Evolutionary conservation across 2,113 vertebrate species (phyloP).

Genomic region (Onychostoma macrolepis): DNA sequence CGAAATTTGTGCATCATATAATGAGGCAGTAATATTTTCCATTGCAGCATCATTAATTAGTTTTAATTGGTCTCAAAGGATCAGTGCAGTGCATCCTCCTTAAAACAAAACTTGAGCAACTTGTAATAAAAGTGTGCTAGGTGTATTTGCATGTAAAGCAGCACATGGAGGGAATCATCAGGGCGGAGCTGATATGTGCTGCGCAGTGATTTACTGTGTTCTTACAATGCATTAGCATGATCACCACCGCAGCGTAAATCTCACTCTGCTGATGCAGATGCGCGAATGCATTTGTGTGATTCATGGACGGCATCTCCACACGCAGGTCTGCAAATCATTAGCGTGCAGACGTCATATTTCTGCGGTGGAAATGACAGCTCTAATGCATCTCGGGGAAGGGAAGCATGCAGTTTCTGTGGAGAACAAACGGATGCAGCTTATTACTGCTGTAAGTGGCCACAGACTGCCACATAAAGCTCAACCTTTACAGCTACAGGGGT

Average conservation of each 20-base stretch:
- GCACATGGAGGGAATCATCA: neutral
- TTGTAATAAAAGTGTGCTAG: neutral
- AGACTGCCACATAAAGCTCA: neutral
- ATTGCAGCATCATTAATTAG: neutral
- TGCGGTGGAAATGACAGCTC: conserved; percentile 47
- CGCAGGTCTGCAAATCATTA: conserved; percentile 71
- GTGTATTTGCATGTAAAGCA: neutral
- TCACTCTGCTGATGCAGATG: conserved; percentile 66
- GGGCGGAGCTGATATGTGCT: neutral
- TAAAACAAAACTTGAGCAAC: too few relatives aligned
- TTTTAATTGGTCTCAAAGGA: neutral
- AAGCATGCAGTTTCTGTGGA: conserved; percentile 15
- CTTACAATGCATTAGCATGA: conserved; percentile 25
- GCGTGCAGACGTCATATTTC: conserved; percentile 68
- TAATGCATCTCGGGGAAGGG: conserved; percentile 30
- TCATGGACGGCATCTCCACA: conserved; percentile 73
- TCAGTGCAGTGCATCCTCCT: neutral
- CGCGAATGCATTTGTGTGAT: conserved; percentile 73
- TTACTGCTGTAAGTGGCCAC: conserved; percentile 42
- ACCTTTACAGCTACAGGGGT: neutral
- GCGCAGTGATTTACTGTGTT: conserved; percentile 26
- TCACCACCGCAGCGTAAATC: conserved; percentile 67
- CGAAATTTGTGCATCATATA: neutral
- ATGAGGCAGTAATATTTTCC: too few relatives aligned
- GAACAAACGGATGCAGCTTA: conserved; percentile 34